A percentile compares a stretch with the other conserved stretches of the same genome.
Conservation (phyloP, 1,140 invertebrate genomes). For the Ceratitis capitata region DNA sequence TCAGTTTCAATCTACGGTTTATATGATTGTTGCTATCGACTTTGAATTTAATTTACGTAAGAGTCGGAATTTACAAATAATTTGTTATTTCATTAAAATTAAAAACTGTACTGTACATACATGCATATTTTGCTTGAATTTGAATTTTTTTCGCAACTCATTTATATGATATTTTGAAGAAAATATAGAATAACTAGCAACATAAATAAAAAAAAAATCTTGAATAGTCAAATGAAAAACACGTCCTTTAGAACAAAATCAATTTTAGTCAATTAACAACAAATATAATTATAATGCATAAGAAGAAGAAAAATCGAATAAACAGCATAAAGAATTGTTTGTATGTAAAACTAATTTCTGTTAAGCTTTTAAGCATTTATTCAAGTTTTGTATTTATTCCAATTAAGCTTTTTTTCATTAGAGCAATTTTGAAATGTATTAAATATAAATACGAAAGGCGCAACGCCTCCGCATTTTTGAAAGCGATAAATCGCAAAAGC, state of each 20-base stretch:
- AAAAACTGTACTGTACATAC: no score
- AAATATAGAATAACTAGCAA: background rate
- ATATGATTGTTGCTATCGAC: no score
- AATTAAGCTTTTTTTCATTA: background rate
- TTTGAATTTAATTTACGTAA: no score
- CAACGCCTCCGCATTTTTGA: slow-evolving; percentile 28
- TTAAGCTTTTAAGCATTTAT: background rate
- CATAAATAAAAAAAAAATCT: background rate
- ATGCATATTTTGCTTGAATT: no score
- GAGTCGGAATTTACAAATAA: no score
- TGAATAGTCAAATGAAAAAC: slow-evolving; percentile 14
- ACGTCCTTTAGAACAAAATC: slow-evolving; percentile 41
- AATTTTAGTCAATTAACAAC: slow-evolving; percentile 41
- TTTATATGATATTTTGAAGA: background rate
- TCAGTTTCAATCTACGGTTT: no score
- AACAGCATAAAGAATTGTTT: background rate
- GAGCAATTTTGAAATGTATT: background rate
- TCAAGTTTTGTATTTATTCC: background rate
- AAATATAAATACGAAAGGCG: slow-evolving; percentile 11
- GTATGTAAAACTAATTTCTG: background rate
- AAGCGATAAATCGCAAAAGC: slow-evolving; percentile 33
- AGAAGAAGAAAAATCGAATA: background rate
- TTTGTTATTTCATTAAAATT: no score
- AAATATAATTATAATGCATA: background rate
- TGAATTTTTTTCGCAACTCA: no score